A percentile compares a stretch with the other conserved stretches of the same genome.
Evolutionary conservation across 2,797 vertebrate genomes (phyloP).

Genomic region (Anabas testudineus): DNA sequence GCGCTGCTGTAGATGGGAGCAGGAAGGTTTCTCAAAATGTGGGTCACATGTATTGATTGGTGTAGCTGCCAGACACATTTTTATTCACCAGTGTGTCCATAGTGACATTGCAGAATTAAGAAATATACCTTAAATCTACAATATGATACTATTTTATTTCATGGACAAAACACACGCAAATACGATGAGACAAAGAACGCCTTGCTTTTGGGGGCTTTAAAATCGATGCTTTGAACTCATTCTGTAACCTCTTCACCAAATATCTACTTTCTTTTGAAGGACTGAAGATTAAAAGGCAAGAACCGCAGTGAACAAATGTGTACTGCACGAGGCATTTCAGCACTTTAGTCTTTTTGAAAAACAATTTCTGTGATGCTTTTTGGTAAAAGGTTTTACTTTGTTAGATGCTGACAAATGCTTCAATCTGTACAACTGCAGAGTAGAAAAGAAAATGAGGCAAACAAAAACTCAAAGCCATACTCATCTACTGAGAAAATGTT

Average conservation of each 20-base stretch:
- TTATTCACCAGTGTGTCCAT: background rate
- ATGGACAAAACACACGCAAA: constrained; percentile 4
- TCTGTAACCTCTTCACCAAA: constrained; percentile 10
- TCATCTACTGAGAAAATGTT: constrained; percentile 8
- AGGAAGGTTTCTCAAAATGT: constrained; percentile 2
- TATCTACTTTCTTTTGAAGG: constrained; percentile 10
- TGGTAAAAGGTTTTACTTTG: no score
- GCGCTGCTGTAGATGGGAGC: background rate
- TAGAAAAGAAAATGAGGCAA: constrained; percentile 13
- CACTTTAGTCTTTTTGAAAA: constrained; percentile 31
- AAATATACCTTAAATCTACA: background rate
- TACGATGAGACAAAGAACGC: background rate
- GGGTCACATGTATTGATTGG: constrained; percentile 24
- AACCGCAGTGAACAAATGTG: constrained; percentile 31
- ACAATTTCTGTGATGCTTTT: constrained; percentile 9
- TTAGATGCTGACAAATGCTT: constrained; percentile 24
- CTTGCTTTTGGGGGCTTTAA: constrained; percentile 4
- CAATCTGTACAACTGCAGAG: background rate
- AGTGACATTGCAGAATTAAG: constrained; percentile 4
- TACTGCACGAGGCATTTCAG: constrained; percentile 12
- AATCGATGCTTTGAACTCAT: background rate
- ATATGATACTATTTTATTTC: background rate
- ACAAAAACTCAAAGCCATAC: constrained; percentile 2
- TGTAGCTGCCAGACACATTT: background rate
- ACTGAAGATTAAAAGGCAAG: constrained; percentile 38